Percentiles rank a stretch among this genome's conserved stretches.
Conservation (phyloP, 2,888 invertebrate species). For the Penaeus monodon region DNA sequence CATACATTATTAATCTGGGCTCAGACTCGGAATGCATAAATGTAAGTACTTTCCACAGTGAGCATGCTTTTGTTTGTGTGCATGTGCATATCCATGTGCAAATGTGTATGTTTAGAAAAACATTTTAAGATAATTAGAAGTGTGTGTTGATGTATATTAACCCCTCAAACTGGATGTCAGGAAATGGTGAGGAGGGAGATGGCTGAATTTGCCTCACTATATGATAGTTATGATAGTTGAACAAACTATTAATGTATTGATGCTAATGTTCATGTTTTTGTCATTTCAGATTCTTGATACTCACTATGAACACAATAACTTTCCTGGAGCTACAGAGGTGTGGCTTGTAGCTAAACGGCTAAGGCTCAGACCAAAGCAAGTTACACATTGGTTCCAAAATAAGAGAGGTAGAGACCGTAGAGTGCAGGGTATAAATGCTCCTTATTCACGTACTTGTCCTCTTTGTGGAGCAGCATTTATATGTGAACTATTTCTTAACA, state of each 20-base stretch:
- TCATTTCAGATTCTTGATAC: conserved; percentile 48
- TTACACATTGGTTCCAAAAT: conserved; percentile 54
- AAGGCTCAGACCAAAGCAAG: conserved; percentile 38
- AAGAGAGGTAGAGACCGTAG: conserved; percentile 45
- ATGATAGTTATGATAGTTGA: too few relatives aligned
- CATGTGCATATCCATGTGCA: too few relatives aligned
- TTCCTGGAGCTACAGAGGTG: conserved; percentile 53
- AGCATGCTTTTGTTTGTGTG: too few relatives aligned
- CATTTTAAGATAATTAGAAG: too few relatives aligned
- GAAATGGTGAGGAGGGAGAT: too few relatives aligned
- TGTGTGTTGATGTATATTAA: too few relatives aligned
- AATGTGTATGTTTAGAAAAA: too few relatives aligned
- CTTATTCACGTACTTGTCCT: conserved; percentile 23
- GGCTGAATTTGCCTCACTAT: not conserved
- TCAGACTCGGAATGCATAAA: too few relatives aligned
- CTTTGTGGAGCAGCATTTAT: conserved; percentile 45
- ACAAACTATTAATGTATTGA: too few relatives aligned
- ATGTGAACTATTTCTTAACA: conserved; percentile 16
- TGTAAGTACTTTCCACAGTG: too few relatives aligned
- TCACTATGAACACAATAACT: conserved; percentile 61
- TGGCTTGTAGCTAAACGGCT: conserved; percentile 52
- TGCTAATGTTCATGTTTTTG: not conserved
- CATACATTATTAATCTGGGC: not conserved
- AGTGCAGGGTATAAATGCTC: conserved; percentile 23
- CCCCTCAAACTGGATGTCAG: too few relatives aligned